These are phyloP conservation scores for Clinocottus analis DNA, from an alignment of 2,113 vertebrate genomes.

Conservation along the genomic window DNA sequence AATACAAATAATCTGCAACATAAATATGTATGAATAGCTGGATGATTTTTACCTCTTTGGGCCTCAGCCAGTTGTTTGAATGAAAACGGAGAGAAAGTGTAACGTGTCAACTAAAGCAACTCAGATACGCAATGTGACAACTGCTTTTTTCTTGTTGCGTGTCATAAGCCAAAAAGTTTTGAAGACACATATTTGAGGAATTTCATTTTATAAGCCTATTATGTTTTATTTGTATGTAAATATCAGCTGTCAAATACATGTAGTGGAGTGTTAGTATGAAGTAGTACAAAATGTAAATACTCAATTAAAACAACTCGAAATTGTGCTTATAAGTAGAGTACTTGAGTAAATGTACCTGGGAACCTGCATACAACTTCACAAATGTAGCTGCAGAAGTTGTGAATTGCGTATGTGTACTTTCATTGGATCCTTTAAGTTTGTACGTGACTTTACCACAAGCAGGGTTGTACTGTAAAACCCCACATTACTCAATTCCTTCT, in stretches of 20 bases:
- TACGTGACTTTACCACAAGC: conserved; percentile 21
- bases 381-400: conserved; percentile 13
- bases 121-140: neutral
- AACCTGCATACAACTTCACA: neutral
- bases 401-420: neutral
- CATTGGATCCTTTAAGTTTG: conserved; percentile 21
- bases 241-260: neutral
- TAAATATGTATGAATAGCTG: no score
- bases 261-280: neutral
- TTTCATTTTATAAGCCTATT: neutral
- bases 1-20: neutral
- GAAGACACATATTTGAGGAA: neutral
- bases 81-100: neutral
- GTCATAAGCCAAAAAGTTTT: neutral
- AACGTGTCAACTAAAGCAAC: no score
- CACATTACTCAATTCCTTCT: conserved; percentile 24
- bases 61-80: neutral
- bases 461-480: conserved; percentile 36
- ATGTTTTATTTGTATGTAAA: neutral
- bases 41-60: neutral
- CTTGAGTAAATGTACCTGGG: neutral
- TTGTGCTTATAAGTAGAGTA: neutral
- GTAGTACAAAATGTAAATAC: neutral
- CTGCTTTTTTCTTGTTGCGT: neutral
- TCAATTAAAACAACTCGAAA: neutral